Base-by-base conservation (phyloP, 2,888 invertebrate genomes). In the Drosophila kambysellisi region DNA sequence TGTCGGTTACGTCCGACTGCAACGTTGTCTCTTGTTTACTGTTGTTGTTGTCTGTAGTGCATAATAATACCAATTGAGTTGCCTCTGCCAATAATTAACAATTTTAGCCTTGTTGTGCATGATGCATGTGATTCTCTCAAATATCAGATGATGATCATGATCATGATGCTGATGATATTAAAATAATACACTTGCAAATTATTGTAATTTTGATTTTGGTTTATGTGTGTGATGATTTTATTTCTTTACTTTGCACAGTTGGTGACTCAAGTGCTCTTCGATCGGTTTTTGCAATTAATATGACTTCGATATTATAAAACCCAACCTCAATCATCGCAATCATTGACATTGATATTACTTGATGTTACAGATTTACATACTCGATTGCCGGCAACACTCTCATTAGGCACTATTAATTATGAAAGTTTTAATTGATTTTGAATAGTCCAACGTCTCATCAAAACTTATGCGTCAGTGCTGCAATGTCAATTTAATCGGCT, bases 101-200 rank as follows among this genome's bases (percentile, higher is more conserved):
- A 76, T 65, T 60, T 76, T 68, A 89, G 70, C 90, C 76, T 82
- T 81, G 86, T 89, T 87, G 87, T 81, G 79, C 90, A 90, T 73
- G 74, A 81, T 79, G 83, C 74, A 79, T 79, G 68, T 61, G 79
- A 68, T 35, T 43, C 33, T 41, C 39, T n/a, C 8, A 29, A 15
- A 35, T 35, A 46, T 37, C 35, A 33, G 33, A 15, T 35, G 70
- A 56, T 33, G 30, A 68, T 65, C 20, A 46, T 15, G 3, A 43
- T 43, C 6, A 20, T 20, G 20, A 46, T 54, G 20, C 58, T 71
- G 50, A 62, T 52, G 48, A 58, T 59, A 20, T 71, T 65, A 50
- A 65, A 65, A 68, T 51, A 52, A 56, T 60, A 37, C 63, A 64
- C 61, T 68, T 61, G 62, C 66, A 63, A 50, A 81, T 78, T 75